A percentile compares a stretch with the other conserved stretches of the same genome.
Conservation (phyloP, 2,888 invertebrate species). For the Drosophila meridionalis region DNA sequence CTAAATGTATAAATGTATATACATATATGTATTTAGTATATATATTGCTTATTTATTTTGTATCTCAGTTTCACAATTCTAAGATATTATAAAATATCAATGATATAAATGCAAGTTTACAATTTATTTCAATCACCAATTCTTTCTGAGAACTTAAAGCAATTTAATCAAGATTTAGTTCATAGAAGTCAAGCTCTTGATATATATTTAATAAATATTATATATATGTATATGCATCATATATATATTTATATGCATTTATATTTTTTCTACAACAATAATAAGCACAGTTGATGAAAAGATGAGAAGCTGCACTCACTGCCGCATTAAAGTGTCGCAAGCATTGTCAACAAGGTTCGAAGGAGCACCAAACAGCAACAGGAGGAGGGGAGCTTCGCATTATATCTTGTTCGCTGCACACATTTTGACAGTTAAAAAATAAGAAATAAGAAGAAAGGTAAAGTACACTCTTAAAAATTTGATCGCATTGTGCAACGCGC, state of each 20-base stretch:
- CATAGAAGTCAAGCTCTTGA: too few species aligned
- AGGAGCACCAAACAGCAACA: not conserved
- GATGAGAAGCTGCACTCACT: conserved; percentile 26
- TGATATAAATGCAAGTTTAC: too few species aligned
- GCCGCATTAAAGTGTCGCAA: not conserved
- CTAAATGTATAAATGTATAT: too few species aligned
- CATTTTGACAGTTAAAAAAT: conserved; percentile 49
- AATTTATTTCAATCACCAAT: not conserved
- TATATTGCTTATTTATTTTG: too few species aligned
- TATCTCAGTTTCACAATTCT: too few species aligned
- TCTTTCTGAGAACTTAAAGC: not conserved
- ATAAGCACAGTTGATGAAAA: conserved; percentile 46
- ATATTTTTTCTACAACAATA: conserved; percentile 42
- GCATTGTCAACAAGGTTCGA: conserved; percentile 11
- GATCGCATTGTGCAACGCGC: conserved; percentile 13
- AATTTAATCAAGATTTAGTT: not conserved
- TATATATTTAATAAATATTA: not conserved
- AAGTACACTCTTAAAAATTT: conserved; percentile 12
- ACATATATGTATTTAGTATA: too few species aligned
- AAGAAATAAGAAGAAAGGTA: not conserved
- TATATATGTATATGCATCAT: not conserved
- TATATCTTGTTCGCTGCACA: conserved; percentile 67
- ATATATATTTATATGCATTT: not conserved
- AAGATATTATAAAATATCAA: too few species aligned
- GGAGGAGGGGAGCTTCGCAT: conserved; percentile 23